These are phyloP conservation scores for Idris sp. DNA, from an alignment of 1,140 invertebrate genomes.

Conservation along the genomic window DNA sequence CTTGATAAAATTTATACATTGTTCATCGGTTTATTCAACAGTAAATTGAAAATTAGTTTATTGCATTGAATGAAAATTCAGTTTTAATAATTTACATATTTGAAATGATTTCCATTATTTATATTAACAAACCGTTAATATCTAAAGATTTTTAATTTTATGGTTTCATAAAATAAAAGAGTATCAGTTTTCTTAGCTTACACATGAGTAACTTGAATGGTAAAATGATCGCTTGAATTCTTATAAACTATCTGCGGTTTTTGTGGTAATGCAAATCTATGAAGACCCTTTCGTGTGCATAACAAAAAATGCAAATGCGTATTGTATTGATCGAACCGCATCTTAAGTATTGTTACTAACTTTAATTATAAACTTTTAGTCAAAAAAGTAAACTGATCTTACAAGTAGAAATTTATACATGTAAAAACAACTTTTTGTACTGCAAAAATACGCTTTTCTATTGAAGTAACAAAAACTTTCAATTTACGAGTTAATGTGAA, in stretches of 20 bases:
- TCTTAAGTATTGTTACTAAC: constrained; percentile 16
- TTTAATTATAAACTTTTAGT: constrained; percentile 29
- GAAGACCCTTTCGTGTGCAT: constrained; percentile 28
- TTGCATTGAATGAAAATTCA: no score
- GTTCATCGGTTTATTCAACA: no score
- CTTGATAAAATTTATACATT: no score
- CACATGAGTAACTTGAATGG: not conserved
- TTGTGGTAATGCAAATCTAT: constrained; percentile 43
- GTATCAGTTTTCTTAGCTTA: constrained; percentile 4
- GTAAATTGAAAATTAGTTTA: no score
- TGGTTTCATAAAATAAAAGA: no score
- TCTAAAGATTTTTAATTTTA: no score
- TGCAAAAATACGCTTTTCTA: no score
- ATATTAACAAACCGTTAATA: no score
- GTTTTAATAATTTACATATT: no score
- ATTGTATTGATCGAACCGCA: constrained; percentile 22
- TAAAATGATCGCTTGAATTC: constrained; percentile 5
- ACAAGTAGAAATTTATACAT: not conserved
- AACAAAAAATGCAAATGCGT: constrained; percentile 19
- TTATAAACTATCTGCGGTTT: constrained; percentile 44
- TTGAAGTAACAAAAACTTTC: not conserved
- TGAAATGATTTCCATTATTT: no score
- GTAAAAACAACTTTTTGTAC: no score
- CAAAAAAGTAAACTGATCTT: not conserved
- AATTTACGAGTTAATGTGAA: no score